Evolutionary conservation across 2,888 invertebrate species (phyloP), one percentile per base, ranked within the genome.

Genomic region (Saturnia pavonia): DNA sequence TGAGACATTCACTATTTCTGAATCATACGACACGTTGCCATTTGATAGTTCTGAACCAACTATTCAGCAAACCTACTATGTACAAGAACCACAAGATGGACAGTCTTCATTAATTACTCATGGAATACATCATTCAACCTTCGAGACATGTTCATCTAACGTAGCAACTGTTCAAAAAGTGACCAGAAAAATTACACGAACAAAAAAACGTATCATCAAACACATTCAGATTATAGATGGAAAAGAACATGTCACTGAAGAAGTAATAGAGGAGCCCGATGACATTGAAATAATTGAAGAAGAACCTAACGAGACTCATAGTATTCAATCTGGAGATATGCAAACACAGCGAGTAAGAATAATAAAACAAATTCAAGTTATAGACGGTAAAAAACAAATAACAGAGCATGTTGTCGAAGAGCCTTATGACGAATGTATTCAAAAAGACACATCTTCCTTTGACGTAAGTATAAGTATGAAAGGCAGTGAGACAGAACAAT

Each of bases 201-300:
- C 96, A 79, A 96, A 96, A 42, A 94, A 96, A 72, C 95, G 96
- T 77, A 96, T 97, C 25, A 96, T 98, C 65, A 95, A 96, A 78
- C 96, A 96, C 77, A 95, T 97, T 22, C 96, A 96, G 40, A 96
- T 97, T 11, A 95, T 97, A 73, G 96, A 98, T 85, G 98, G 98
- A 0, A 96, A 97, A 87, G 97, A 98, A 87, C 96, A 96, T 74
- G 95, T 97, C 0, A 96, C 96, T 1, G 97, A 98, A 89, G 97
- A 98, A 90, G 92, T 97, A 0, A 95, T 97, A 70, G 97, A 98
- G 82, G 97, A 97, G 87, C 97, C 98, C 0, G 97, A 96, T 84
- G 96, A 96, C 82, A 91, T 96, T 9, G 96, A 96, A 88, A 92
- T 96, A 9, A 95, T 96, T 68, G 96, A 96, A 84, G 96, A 97